Percentiles rank a stretch among this genome's conserved stretches.
These are phyloP conservation scores for Callinectes sapidus DNA, from an alignment of 2,888 invertebrate species.

Conservation along the genomic window DNA sequence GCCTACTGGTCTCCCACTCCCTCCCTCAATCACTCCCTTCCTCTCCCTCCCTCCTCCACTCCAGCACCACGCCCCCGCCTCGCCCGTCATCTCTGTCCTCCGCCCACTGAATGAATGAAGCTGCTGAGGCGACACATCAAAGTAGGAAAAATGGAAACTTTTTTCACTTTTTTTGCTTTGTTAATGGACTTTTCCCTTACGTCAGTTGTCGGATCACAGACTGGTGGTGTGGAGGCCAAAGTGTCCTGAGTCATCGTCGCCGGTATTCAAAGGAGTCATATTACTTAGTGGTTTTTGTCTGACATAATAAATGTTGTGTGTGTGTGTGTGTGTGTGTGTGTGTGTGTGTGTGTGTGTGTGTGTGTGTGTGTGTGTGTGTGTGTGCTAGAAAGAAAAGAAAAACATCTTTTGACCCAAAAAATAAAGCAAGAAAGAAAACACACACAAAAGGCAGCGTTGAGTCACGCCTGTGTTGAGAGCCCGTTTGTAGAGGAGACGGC, in stretches of 20 bases:
- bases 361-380: slow-evolving; percentile 26
- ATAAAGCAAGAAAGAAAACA: not conserved
- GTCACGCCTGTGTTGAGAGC: not conserved
- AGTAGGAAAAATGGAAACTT: not conserved
- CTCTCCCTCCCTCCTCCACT: not conserved
- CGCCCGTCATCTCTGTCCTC: slow-evolving; percentile 21
- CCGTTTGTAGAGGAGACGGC: not conserved
- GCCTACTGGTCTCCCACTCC: not conserved
- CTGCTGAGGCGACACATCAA: slow-evolving; percentile 19
- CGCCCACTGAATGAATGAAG: slow-evolving; percentile 13
- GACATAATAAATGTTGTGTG: not conserved
- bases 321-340: slow-evolving; percentile 18
- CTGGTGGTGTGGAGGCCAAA: not conserved
- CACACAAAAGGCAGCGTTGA: not conserved
- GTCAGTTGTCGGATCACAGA: not conserved
- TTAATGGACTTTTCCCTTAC: slow-evolving; percentile 10
- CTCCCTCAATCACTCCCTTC: not conserved
- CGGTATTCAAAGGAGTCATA: not conserved
- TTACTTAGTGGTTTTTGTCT: not conserved
- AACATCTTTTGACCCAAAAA: not conserved
- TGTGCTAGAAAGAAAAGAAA: not conserved
- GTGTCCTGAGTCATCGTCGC: not conserved
- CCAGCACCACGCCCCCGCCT: not conserved
- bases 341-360: slow-evolving; percentile 29
- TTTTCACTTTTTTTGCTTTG: not conserved